phyloP scores from a whole-genome alignment of 2,113 vertebrate species.

The Pterocles burchelli region DNA sequence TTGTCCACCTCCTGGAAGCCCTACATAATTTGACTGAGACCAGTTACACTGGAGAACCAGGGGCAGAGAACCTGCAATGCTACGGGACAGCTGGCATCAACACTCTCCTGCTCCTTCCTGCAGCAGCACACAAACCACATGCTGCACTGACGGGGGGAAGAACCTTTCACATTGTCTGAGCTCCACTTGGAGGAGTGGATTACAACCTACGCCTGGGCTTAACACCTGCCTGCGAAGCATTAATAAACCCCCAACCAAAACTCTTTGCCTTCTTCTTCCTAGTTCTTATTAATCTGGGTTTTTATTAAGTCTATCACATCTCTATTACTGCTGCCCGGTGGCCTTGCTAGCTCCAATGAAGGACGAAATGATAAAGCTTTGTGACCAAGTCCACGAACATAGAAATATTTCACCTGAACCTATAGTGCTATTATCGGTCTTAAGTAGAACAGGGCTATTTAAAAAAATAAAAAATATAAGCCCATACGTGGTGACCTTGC shows the following conservation, averaged over 20 bases:
- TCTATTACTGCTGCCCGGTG: constrained; percentile 78
- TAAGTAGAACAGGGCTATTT: constrained; percentile 62
- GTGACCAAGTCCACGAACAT: constrained; percentile 74
- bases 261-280: constrained; percentile 20
- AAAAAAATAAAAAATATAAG: constrained; percentile 66
- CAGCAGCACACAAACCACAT: neutral
- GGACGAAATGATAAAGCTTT: constrained; percentile 86
- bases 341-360: constrained; percentile 82
- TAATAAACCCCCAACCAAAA: neutral
- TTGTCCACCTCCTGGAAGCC: neutral
- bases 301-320: constrained; percentile 77
- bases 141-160: neutral
- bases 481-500: constrained; percentile 73
- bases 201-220: neutral
- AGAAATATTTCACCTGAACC: constrained; percentile 81
- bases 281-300: constrained; percentile 68
- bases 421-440: constrained; percentile 57
- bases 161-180: neutral
- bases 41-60: neutral
- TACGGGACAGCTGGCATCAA: neutral
- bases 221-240: neutral
- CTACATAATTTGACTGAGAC: neutral
- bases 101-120: neutral
- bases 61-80: neutral
- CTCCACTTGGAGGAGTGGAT: neutral